Base-by-base conservation (phyloP, 2,113 vertebrate species). In the Ibidorhyncha struthersii region DNA sequence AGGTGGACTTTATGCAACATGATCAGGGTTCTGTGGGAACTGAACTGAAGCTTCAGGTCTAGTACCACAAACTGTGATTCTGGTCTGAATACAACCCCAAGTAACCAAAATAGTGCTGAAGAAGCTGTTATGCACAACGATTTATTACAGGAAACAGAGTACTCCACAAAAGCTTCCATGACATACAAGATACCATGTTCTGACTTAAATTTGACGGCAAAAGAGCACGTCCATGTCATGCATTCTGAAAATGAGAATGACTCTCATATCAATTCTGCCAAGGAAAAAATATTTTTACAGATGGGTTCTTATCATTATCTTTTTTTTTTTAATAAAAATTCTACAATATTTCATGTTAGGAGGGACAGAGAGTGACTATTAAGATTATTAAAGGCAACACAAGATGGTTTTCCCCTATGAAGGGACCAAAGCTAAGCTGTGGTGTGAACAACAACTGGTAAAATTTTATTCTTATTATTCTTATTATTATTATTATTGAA, bases 71-170 rank as follows among this genome's bases (percentile, higher is more conserved):
- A 86, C 96, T 45, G 17, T 67, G 96, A 94, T 89, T 96, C 92
- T 96, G 92, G 84, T 96, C 95, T 91, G 90, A 97, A 95, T 65
- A 88, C 86, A 92, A 92, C 72, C 82, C 93, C 58, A 96, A 91
- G 85, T 91, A 97, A 94, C 67, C 91, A 89, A 43, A 96, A 85
- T 20, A 71, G 80, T 52, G n/a, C 36, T 71, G 49, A 70, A 85
- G n/a, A 88, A 89, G 89, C 58, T 85, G 62, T 18, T 91, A 41
- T 2, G 26, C 32, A 20, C 36, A 87, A 89, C 10, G 17, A 90
- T 82, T 91, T 92, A 26, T 41, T 82, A 18, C 12, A 91, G 53
- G 49, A 78, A 90, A 55, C 30, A 36, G 19, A 62, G 53, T 38
- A 55, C 17, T n/a, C 29, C 61, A 71, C 25, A 62, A 72, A 53